Evolutionary conservation across 2,113 vertebrate species (phyloP).

Genomic region (Pterocles burchelli): DNA sequence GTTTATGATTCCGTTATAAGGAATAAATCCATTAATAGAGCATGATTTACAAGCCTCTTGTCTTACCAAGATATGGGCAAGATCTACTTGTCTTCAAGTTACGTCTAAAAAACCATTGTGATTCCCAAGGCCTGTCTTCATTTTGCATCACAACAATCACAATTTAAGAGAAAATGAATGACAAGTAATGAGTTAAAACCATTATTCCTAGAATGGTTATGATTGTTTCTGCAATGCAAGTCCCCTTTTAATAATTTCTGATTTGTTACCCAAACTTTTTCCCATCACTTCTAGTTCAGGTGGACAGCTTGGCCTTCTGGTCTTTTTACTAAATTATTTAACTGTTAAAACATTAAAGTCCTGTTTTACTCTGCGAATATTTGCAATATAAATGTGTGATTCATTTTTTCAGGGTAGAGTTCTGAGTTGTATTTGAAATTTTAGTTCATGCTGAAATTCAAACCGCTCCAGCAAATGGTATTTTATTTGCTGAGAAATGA

Average conservation of each 20-base stretch:
- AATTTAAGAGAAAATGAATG: not conserved
- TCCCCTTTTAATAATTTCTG: not conserved
- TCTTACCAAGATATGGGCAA: not conserved
- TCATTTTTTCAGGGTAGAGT: not conserved
- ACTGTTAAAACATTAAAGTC: not conserved
- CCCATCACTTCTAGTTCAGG: not conserved
- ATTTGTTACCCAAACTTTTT: not conserved
- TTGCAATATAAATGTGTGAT: not conserved
- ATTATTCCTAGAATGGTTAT: not conserved
- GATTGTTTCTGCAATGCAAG: not conserved
- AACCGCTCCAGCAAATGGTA: not conserved
- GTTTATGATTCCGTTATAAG: not conserved
- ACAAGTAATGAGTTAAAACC: not conserved
- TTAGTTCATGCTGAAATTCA: not conserved
- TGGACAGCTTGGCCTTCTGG: not conserved
- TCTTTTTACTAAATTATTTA: not conserved
- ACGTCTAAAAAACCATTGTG: not conserved
- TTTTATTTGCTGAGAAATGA: not conserved
- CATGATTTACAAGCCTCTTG: not conserved
- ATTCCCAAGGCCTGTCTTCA: not conserved
- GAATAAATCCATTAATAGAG: not conserved
- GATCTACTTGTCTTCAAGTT: not conserved
- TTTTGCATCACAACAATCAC: not conserved
- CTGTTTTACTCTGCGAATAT: not conserved
- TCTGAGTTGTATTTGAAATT: not conserved